A percentile compares a stretch with the other conserved stretches of the same genome.
These are phyloP conservation scores for Gerris buenoi DNA, from an alignment of 1,140 invertebrate species.

Conservation along the genomic window DNA sequence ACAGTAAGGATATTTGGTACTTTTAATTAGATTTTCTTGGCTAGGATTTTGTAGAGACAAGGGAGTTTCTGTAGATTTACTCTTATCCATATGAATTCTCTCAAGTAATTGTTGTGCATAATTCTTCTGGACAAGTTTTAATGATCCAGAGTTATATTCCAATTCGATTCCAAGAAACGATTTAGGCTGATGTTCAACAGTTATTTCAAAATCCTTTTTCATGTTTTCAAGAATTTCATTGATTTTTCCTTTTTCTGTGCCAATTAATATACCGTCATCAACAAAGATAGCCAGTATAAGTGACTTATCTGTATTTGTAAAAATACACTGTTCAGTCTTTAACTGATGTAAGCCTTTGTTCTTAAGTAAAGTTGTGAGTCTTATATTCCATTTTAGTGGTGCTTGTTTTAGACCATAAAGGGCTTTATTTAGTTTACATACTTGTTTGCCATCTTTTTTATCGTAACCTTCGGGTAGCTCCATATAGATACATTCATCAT, in stretches of 20 bases:
- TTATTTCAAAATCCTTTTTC: not conserved
- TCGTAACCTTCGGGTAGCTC: not conserved
- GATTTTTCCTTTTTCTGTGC: not conserved
- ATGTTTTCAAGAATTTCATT: not conserved
- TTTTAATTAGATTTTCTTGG: not conserved
- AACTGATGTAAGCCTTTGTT: not conserved
- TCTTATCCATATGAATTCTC: not conserved
- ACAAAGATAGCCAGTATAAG: not conserved
- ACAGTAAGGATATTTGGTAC: not conserved
- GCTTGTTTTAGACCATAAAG: conserved; percentile 32
- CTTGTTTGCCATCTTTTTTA: conserved; percentile 20
- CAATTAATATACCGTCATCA: not conserved
- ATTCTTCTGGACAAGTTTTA: not conserved
- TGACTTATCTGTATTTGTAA: not conserved
- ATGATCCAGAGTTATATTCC: not conserved
- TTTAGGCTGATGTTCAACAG: not conserved
- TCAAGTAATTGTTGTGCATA: not conserved
- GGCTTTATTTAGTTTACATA: conserved; percentile 29
- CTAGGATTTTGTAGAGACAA: not conserved
- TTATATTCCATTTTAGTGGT: conserved; percentile 23
- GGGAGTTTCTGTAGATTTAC: not conserved
- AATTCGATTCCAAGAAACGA: not conserved
- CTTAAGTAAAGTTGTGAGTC: not conserved
- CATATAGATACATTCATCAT: not conserved
- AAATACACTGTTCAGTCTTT: not conserved